Conservation (phyloP, 2,113 vertebrate species). For the Channa argus region DNA sequence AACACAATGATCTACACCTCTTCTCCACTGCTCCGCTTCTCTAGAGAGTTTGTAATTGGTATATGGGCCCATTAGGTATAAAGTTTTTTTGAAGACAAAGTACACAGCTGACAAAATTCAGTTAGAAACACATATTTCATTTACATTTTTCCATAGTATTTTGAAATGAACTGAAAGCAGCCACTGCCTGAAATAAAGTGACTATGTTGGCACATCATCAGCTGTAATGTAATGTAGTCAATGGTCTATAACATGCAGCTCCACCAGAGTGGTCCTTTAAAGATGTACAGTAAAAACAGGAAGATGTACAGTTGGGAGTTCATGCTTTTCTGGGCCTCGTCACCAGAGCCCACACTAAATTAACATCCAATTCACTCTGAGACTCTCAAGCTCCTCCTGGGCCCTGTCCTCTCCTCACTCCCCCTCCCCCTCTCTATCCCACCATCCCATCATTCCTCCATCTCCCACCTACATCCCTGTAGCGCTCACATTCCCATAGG, state of each 20-base stretch:
- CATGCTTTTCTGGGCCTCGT: constrained; percentile 69
- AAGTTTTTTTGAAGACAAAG: too few relatives aligned
- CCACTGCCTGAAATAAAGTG: too few relatives aligned
- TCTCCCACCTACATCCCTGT: constrained; percentile 39
- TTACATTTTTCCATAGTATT: not conserved
- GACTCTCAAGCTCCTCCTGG: constrained; percentile 45
- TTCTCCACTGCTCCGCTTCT: too few relatives aligned
- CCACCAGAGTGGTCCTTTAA: not conserved
- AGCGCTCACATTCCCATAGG: constrained; percentile 41
- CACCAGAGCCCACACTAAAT: constrained; percentile 73
- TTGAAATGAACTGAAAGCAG: constrained; percentile 22
- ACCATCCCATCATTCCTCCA: constrained; percentile 5
- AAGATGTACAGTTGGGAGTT: constrained; percentile 31
- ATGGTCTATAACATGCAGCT: too few relatives aligned
- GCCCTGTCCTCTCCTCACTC: constrained; percentile 46
- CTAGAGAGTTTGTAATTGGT: too few relatives aligned
- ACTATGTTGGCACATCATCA: too few relatives aligned
- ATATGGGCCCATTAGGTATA: too few relatives aligned
- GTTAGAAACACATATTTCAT: too few relatives aligned
- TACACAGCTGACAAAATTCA: too few relatives aligned
- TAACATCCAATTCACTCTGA: constrained; percentile 73
- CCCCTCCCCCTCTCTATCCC: not conserved
- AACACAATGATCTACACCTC: too few relatives aligned
- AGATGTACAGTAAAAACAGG: too few relatives aligned
- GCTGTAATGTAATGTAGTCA: not conserved